Evolutionary conservation across 1,140 invertebrate species (phyloP), one percentile per base, ranked within the genome.

Genomic region (Aphidius gifuensis): DNA sequence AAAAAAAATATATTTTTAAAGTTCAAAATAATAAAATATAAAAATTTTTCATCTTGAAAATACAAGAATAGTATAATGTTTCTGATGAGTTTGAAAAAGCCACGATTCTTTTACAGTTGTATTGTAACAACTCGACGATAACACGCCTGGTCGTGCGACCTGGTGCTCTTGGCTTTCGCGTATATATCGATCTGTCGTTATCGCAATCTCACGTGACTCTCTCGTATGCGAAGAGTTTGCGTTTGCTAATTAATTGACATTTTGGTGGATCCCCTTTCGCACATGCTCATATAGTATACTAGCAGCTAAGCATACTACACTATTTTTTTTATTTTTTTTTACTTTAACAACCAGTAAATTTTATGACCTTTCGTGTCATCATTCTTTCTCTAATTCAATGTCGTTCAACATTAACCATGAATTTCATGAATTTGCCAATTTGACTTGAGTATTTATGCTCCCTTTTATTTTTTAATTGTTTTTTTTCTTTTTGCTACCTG

Each of bases 121-220:
- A 39, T 55, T 38, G 39, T 40, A 55, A 55, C 43, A 40, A 23
- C 9, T 40, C 23, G 39, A 11, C 58, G 54, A 62, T 62, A 62
- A 62, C 53, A 62, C 42, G 60, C 9, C 43, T 40, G 46, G 47
- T 64, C 58, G 58, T 60, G 57, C 58, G 63, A 64, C 58, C 58
- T 60, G 58, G 58, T 64, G 58, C 63, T 64, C 53, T 60, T 60
- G 63, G 63, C 53, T 64, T 60, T 60, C 58, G 58, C 45, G 42
- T 45, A 47, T 56, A 64, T 53, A 60, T 64, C 63, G 63, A 64
- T 64, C 58, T 60, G 58, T 49, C 46, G 63, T 39, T 64, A 64
- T 64, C 63, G 45, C 46, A 45, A 64, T 64, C 63, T 64, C 63
- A 51, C 63, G 63, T 64, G 63, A 64, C 63, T 64, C 39, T 40